Base-by-base conservation (phyloP, 2,797 vertebrate genomes). In the Myoxocephalus aenaeus region DNA sequence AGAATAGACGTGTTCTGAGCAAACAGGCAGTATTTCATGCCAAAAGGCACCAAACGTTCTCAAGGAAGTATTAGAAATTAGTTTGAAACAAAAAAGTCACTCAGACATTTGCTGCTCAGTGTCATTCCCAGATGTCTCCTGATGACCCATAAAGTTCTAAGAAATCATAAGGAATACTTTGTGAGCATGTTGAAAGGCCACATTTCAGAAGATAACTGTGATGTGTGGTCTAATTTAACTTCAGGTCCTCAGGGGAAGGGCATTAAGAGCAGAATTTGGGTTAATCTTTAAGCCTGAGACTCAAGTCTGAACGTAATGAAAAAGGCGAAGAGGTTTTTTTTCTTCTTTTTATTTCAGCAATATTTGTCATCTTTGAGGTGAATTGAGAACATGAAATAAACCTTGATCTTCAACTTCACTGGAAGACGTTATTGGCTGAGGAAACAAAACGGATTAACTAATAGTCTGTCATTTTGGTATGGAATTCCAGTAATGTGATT, bases 221-320 rank as follows among this genome's bases (percentile, higher is more conserved):
- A 64, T 66, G 70, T 67, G 36, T 46, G 65, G 29, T 74, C 69
- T 70, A 66, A 82, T 65, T 79, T 74, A 75, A 81, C 74, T 70
- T 42, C 1, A 63, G n/a, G 42, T 44, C 10, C 32, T 54, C 51
- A 32, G 51, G 58, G 71, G 66, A 44, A 53, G 27, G 61, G 36
- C 75, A 15, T 53, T 48, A 73, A 32, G 25, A 73, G 25, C 20
- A 18, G 70, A 15, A 81, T 73, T 54, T 77, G 72, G 58, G 22
- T 50, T 46, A 64, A 59, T 70, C 17, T 63, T 13, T 20, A n/a
- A 69, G 34, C 61, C 66, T 72, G 22, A 50, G n/a, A 64, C 18
- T 2, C 22, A 12, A 44, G 15, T 46, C 50, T 44, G 22, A 51
- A 53, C 20, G 8, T 13, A 51, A 66, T 48, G 46, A 34, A 65